Base-by-base conservation (phyloP, 2,113 vertebrate genomes). In the Protomyctophum bolini region DNA sequence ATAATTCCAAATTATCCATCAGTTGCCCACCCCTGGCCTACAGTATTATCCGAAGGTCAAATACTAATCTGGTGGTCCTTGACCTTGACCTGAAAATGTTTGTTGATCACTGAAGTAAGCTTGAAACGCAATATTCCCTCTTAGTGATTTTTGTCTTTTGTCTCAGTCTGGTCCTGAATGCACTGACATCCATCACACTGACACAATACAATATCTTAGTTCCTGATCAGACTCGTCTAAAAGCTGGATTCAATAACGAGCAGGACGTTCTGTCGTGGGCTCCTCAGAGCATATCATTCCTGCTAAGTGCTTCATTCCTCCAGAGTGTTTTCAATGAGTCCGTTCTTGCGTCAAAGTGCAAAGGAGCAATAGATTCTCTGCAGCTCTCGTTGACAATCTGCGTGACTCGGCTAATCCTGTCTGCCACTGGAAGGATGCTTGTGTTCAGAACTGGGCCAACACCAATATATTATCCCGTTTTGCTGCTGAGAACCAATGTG, bases 181-280 rank as follows among this genome's bases (percentile, higher is more conserved):
- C 21, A 21, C 21, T 21, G 33, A 41, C 33, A 2, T 41, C 33
- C 33, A 41, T 41, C 1, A 21, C 21, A 41, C 33, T 33, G 33
- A 41, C 5, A 6, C 1, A 41, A 41, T 4, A 41, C n/a, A n/a
- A n/a, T 21, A 21, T 21, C 33, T 41, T 41, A 41, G 33, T 41
- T 41, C 33, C 33, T 41, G 33, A 41, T 41, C 33, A 41, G 33
- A 41, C 33, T 0, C 33, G 33, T 6, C 33, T 41, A 41, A 41
- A 41, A 41, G 5, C 79, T 89, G 88, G 77, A 84, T 57, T 86
- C 63, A 86, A 87, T 88, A 90, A 85, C 68, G 54, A 82, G 66
- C 80, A 85, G 86, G 81, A 86, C 82, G 83, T 82, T 87, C 80
- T 81, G 74, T 54, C 65, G 67, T 80, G 73, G 86, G 54, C n/a